Evolutionary conservation across 1,140 invertebrate genomes (phyloP), one percentile per base, ranked within the genome.

Genomic region (Drosophila biarmipes): DNA sequence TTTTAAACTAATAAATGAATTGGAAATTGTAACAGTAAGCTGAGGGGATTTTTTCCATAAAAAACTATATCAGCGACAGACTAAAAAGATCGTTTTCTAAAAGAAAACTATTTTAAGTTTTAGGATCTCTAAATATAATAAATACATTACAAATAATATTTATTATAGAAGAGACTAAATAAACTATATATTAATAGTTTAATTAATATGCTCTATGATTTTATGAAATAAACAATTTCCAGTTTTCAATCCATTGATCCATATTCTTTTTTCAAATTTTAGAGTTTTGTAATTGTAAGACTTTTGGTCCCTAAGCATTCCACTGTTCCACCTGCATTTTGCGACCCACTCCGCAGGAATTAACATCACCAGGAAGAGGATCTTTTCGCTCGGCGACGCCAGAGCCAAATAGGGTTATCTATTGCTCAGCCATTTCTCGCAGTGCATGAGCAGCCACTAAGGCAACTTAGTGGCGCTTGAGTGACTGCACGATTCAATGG

Each of bases 401-500:
- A 17, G 15, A 29, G 19, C 40, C 51, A 69, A 69, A 69, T 69
- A 46, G 51, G 17, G 27, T 69, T 71, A 69, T 69, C 72, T 75
- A 75, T 52, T 75, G 61, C 71, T 48, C 46, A 51, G 71, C 40
- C 17, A 75, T 89, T 82, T 76, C 45, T 59, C 46, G 52, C 84
- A 87, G 79, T 87, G 82, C 79, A 66, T 43, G 67, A 69, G 42
- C 51, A 58, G 66, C 49, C 66, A 87, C 82, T 79, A 69, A 87
- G 82, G 67, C 78, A 89, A 89, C 74, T 89, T 87, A 89, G 84
- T 19, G 71, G 74, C 78, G 78, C 82, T 80, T 78, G 82, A 87
- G 59, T 87, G 81, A 66, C 62, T 78, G 84, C 82, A 82, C 84
- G 79, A 89, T 89, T 87, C 78, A 86, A 86, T 87, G 72, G 74